A percentile compares a stretch with the other conserved stretches of the same genome.
phyloP scores from a whole-genome alignment of 2,797 vertebrate genomes.

The Esox masquinongy region DNA sequence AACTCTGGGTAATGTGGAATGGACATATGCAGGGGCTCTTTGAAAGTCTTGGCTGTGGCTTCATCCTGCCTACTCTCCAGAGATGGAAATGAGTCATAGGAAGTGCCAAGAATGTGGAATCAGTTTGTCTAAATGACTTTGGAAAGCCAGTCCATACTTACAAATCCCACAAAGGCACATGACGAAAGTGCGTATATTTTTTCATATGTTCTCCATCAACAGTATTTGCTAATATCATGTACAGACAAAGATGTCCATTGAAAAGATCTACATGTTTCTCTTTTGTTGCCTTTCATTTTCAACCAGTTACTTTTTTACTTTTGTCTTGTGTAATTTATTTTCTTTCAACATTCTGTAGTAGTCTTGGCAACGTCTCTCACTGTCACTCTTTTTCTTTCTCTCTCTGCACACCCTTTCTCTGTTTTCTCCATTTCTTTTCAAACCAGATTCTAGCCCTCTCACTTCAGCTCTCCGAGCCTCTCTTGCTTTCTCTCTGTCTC shows the following conservation, averaged over 20 bases:
- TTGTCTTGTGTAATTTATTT: not conserved
- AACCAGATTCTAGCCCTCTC: constrained; percentile 19
- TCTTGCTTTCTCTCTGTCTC: constrained; percentile 1
- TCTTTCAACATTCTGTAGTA: constrained; percentile 9
- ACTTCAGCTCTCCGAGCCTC: not conserved
- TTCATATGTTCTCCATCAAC: not conserved
- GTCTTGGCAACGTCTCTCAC: constrained; percentile 21
- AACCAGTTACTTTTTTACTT: not conserved
- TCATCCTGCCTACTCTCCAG: too few species aligned
- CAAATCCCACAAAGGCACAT: too few species aligned
- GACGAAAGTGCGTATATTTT: too few species aligned
- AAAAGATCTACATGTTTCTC: not conserved
- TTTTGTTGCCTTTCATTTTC: not conserved
- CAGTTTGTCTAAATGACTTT: too few species aligned
- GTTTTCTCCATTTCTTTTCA: constrained; percentile 5
- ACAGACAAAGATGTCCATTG: not conserved
- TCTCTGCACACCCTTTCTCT: constrained; percentile 9
- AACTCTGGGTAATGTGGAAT: too few species aligned
- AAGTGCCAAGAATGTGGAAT: too few species aligned
- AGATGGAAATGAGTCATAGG: too few species aligned
- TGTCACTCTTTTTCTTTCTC: not conserved
- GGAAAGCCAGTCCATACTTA: too few species aligned
- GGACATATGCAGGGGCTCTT: too few species aligned
- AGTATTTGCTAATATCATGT: not conserved
- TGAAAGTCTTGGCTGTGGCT: too few species aligned